Percentiles rank a stretch among this genome's conserved stretches.
phyloP scores from a whole-genome alignment of 2,113 vertebrate genomes.

The Turdus rufiventris region DNA sequence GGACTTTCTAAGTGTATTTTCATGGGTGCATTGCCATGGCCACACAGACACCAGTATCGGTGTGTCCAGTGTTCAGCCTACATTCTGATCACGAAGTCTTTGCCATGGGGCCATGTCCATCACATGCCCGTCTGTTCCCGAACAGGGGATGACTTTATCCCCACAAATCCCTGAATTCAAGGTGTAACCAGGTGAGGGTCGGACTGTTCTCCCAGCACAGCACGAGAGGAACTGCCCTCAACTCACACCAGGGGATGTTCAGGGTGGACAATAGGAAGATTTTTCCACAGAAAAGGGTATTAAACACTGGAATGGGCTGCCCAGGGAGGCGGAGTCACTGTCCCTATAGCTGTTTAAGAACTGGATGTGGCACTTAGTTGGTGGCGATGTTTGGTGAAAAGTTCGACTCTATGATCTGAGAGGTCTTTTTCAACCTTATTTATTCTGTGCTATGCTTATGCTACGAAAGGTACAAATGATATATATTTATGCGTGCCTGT shows the following conservation, averaged over 20 bases:
- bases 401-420: background rate
- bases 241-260: background rate
- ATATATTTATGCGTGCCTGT: no score
- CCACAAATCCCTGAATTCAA: background rate
- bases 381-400: background rate
- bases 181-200: rapidly evolving
- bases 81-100: rapidly evolving
- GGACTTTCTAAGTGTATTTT: background rate
- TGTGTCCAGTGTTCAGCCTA: rapidly evolving
- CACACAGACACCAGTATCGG: rapidly evolving
- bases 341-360: background rate
- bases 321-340: background rate
- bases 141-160: no score
- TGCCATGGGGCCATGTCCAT: background rate
- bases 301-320: background rate
- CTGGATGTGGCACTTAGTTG: no score
- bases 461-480: background rate
- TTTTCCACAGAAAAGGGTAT: background rate
- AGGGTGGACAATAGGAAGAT: background rate
- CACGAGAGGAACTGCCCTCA: background rate
- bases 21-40: background rate
- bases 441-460: background rate
- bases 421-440: background rate
- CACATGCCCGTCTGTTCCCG: background rate
- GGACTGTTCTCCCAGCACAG: background rate